Evolutionary conservation across 2,888 invertebrate genomes (phyloP).

Genomic region (Uropetala carovei): DNA sequence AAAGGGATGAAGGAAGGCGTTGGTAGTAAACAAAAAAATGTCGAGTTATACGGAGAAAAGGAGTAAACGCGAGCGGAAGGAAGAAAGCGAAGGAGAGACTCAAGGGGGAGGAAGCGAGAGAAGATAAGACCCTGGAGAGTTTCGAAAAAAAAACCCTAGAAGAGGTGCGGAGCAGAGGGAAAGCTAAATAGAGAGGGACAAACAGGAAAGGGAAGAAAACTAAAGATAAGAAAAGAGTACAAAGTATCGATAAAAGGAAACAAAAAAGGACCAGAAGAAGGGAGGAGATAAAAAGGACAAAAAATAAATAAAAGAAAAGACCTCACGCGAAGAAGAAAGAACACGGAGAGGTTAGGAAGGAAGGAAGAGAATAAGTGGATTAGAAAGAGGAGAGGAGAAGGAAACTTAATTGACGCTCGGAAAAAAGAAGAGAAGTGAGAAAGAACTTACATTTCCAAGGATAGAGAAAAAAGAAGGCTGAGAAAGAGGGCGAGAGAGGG

Average conservation of each 20-base stretch:
- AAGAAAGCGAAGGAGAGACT: not conserved
- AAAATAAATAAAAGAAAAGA: not conserved
- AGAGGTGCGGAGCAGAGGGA: not conserved
- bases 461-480: not conserved
- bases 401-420: slow-evolving; percentile 47
- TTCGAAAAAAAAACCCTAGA: not conserved
- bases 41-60: not conserved
- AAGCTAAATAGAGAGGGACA: not conserved
- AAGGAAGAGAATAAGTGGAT: not conserved
- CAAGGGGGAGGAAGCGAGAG: not conserved
- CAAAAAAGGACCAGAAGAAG: not conserved
- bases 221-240: not conserved
- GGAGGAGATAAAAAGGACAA: not conserved
- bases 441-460: not conserved
- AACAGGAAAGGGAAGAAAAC: not conserved
- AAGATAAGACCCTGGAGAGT: not conserved
- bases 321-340: not conserved
- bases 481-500: not conserved
- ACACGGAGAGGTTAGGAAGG: not conserved
- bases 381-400: not conserved
- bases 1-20: too few species aligned
- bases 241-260: not conserved
- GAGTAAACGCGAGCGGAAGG: not conserved
- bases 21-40: too few species aligned
- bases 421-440: not conserved